phyloP scores from a whole-genome alignment of 2,113 vertebrate species.

The Pomatostomus ruficeps region DNA sequence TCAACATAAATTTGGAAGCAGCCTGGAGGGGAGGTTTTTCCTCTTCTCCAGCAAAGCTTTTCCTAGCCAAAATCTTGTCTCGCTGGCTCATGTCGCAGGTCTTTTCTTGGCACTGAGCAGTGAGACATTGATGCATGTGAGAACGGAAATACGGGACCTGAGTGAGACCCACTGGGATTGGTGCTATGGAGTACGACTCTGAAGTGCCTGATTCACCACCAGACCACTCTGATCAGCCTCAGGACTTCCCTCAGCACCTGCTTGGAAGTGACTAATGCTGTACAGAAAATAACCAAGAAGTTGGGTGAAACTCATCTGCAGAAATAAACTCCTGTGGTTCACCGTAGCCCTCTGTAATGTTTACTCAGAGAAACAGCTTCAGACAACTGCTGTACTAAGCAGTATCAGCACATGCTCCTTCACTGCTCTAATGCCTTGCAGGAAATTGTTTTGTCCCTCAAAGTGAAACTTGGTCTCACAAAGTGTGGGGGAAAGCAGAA shows the following conservation, averaged over 20 bases:
- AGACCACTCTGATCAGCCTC: background rate
- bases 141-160: constrained; percentile 2
- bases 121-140: constrained; percentile 5
- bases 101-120: background rate
- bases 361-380: background rate
- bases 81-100: rapidly evolving
- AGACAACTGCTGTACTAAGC: background rate
- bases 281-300: background rate
- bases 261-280: background rate
- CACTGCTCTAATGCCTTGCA: background rate
- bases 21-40: background rate
- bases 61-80: constrained; percentile 18
- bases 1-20: constrained; percentile 15
- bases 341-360: background rate
- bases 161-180: background rate
- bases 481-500: background rate
- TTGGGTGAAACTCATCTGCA: background rate
- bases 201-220: background rate
- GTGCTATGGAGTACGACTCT: background rate
- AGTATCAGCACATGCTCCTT: background rate
- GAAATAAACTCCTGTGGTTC: background rate
- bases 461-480: background rate
- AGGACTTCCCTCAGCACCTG: background rate
- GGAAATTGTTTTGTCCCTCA: background rate
- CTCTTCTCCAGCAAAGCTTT: background rate